Evolutionary conservation across 2,113 vertebrate genomes (phyloP).

Genomic region (Deroptyus accipitrinus): DNA sequence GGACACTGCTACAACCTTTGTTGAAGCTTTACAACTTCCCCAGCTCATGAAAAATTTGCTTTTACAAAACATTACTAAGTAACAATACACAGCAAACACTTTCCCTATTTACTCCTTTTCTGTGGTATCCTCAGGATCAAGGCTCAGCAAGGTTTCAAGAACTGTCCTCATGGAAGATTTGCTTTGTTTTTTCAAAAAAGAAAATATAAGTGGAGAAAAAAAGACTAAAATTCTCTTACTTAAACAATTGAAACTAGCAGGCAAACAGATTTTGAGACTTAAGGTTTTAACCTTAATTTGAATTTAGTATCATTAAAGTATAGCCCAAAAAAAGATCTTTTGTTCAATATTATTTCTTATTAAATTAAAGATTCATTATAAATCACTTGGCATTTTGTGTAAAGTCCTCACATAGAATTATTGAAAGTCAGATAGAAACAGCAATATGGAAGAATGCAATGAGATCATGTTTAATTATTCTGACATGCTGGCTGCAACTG

Average conservation of each 20-base stretch:
- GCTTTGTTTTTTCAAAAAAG: neutral
- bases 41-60: neutral
- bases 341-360: neutral
- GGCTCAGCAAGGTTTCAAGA: neutral
- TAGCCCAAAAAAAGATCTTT: neutral
- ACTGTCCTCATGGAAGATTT: neutral
- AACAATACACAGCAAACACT: neutral
- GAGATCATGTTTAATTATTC: neutral
- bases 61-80: neutral
- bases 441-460: neutral
- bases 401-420: neutral
- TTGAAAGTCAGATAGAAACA: neutral
- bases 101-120: neutral
- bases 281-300: neutral
- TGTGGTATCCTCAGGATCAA: neutral
- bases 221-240: neutral
- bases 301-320: neutral
- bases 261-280: neutral
- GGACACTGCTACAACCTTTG: neutral
- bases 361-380: neutral
- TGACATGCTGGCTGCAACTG: neutral
- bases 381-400: neutral
- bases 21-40: neutral
- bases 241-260: neutral
- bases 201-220: neutral